Evolutionary conservation across 2,888 invertebrate species (phyloP).

Genomic region (Leucozona laternaria): DNA sequence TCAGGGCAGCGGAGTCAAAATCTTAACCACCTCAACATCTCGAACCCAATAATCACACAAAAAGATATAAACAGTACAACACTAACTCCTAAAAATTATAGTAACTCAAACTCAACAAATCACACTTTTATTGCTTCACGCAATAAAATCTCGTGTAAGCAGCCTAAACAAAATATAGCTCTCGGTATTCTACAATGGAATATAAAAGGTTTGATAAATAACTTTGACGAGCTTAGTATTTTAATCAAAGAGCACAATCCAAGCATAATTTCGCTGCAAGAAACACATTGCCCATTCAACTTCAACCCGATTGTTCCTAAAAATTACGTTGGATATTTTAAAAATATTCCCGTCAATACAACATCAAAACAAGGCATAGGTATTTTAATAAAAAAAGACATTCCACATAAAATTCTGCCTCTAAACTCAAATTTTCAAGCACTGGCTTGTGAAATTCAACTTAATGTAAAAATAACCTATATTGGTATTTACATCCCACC

Average conservation of each 20-base stretch:
- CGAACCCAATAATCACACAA: conserved; percentile 7
- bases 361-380: not conserved
- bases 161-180: not conserved
- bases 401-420: conserved; percentile 45
- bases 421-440: conserved; percentile 32
- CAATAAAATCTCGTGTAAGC: conserved; percentile 7
- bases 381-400: conserved; percentile 43
- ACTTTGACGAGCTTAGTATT: conserved; percentile 22
- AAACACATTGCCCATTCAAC: conserved; percentile 12
- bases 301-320: not conserved
- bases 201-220: conserved; percentile 6
- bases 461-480: conserved; percentile 30
- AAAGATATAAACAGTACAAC: conserved; percentile 17
- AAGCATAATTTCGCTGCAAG: conserved; percentile 1
- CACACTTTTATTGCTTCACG: not conserved
- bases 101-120: no score
- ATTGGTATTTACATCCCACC: conserved; percentile 43
- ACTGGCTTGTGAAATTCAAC: conserved; percentile 39
- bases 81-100: no score
- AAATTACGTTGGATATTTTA: conserved; percentile 4
- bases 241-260: conserved; percentile 9
- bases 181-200: conserved; percentile 7
- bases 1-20: conserved; percentile 2
- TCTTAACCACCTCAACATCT: conserved; percentile 3
- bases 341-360: not conserved